Percentiles rank a stretch among this genome's conserved stretches.
These are phyloP conservation scores for Drosophila saltans DNA, from an alignment of 1,140 invertebrate species.

Conservation along the genomic window DNA sequence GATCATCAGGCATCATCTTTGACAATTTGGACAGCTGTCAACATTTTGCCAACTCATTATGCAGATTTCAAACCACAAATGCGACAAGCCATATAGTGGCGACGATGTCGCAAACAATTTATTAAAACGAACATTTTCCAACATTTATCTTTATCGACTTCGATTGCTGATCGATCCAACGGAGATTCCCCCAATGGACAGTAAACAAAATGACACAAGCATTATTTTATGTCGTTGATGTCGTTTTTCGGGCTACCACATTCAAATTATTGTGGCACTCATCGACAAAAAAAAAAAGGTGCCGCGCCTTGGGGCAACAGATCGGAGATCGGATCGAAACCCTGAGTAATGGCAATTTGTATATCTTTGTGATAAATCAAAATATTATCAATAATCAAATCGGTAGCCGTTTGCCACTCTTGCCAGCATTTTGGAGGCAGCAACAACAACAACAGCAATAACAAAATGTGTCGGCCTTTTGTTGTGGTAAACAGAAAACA, in stretches of 20 bases:
- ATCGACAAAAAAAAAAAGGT: conserved; percentile 27
- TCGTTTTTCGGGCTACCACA: conserved; percentile 51
- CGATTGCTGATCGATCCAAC: conserved; percentile 31
- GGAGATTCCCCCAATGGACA: conserved; percentile 19
- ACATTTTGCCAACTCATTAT: conserved; percentile 66
- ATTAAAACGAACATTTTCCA: conserved; percentile 32
- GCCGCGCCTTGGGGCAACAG: conserved; percentile 57
- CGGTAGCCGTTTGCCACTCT: conserved; percentile 79
- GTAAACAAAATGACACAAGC: conserved; percentile 53
- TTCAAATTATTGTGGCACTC: conserved; percentile 45
- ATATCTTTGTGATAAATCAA: conserved; percentile 80
- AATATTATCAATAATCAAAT: conserved; percentile 81
- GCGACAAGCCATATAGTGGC: conserved; percentile 20
- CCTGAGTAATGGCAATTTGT: conserved; percentile 66
- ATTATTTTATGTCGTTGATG: background rate
- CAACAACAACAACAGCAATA: background rate
- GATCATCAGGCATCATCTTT: conserved; percentile 34
- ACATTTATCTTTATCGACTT: conserved; percentile 42
- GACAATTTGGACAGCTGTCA: conserved; percentile 67
- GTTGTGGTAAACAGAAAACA: conserved; percentile 56
- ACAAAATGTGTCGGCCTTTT: conserved; percentile 63
- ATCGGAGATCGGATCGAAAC: conserved; percentile 26
- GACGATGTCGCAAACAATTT: conserved; percentile 57
- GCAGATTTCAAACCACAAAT: conserved; percentile 68
- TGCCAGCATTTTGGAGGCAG: conserved; percentile 50